Conservation (phyloP, 1,140 invertebrate species). For the Nymphalis io region DNA sequence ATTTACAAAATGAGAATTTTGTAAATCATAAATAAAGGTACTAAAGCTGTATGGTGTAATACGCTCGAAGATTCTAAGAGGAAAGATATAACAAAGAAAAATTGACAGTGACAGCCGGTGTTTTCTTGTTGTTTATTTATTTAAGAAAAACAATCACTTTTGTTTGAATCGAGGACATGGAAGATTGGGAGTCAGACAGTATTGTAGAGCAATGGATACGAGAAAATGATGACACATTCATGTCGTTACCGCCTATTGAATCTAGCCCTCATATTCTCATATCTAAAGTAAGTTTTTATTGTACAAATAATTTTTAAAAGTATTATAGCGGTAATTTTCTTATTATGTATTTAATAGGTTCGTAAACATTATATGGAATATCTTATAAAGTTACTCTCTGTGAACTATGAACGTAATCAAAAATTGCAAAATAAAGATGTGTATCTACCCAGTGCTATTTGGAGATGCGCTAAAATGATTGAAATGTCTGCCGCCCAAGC, state of each 20-base stretch:
- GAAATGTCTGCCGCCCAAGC: constrained; percentile 70
- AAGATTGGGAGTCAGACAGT: constrained; percentile 44
- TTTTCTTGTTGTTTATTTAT: constrained; percentile 21
- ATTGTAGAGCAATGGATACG: constrained; percentile 56
- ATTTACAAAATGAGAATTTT: no score
- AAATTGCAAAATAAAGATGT: constrained; percentile 67
- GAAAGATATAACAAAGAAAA: no score
- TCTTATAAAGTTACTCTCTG: constrained; percentile 66
- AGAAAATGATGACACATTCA: constrained; percentile 57
- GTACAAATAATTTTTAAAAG: neutral
- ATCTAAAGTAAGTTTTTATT: constrained; percentile 56
- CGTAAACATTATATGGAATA: constrained; percentile 76
- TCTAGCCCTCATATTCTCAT: constrained; percentile 67
- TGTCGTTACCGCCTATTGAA: constrained; percentile 66
- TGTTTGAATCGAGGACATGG: constrained; percentile 23
- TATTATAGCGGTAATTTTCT: neutral
- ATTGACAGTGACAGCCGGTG: constrained; percentile 20
- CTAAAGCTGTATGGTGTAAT: no score
- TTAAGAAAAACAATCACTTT: neutral
- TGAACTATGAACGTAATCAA: constrained; percentile 72
- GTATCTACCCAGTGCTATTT: constrained; percentile 74
- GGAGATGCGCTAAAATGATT: constrained; percentile 73
- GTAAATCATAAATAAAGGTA: no score
- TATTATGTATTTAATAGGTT: constrained; percentile 50
- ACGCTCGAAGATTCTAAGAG: no score